These are phyloP conservation scores for Acanthochromis polyacanthus DNA, from an alignment of 2,113 vertebrate genomes.

Conservation along the genomic window DNA sequence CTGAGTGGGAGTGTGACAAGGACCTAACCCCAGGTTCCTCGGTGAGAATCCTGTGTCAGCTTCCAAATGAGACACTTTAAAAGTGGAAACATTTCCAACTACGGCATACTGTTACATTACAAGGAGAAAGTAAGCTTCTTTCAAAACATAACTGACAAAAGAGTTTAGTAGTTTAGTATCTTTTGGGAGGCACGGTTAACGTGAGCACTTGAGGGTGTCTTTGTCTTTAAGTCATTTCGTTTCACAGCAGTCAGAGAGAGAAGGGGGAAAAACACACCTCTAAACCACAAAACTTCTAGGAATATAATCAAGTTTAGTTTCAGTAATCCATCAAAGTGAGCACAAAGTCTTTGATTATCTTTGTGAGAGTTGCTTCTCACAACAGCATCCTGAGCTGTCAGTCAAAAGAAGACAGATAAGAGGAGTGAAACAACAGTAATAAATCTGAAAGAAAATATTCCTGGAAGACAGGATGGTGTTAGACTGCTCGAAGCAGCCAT, in stretches of 20 bases:
- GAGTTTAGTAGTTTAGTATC: too few species aligned
- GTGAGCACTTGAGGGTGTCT: constrained; percentile 11
- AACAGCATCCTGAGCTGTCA: constrained; percentile 28
- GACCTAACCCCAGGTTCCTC: too few species aligned
- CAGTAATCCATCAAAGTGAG: constrained; percentile 24
- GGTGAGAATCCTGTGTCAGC: too few species aligned
- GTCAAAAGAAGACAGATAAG: constrained; percentile 30
- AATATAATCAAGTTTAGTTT: constrained; percentile 23
- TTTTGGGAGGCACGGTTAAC: too few species aligned
- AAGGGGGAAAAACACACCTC: neutral
- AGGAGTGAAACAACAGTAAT: constrained; percentile 24
- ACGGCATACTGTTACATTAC: too few species aligned
- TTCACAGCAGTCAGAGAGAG: neutral
- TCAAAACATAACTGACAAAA: too few species aligned
- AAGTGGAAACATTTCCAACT: too few species aligned
- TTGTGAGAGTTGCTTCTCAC: constrained; percentile 4
- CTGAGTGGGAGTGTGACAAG: too few species aligned
- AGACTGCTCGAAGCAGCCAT: constrained; percentile 1
- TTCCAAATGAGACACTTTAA: too few species aligned
- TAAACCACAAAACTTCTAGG: neutral
- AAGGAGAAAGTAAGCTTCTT: too few species aligned
- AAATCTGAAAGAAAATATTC: constrained; percentile 22
- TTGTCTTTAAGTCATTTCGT: constrained; percentile 7
- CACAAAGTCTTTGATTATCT: constrained; percentile 30
- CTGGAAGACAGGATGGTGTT: constrained; percentile 8